phyloP scores from a whole-genome alignment of 2,888 invertebrate species.

The Epistrophe eligans region DNA sequence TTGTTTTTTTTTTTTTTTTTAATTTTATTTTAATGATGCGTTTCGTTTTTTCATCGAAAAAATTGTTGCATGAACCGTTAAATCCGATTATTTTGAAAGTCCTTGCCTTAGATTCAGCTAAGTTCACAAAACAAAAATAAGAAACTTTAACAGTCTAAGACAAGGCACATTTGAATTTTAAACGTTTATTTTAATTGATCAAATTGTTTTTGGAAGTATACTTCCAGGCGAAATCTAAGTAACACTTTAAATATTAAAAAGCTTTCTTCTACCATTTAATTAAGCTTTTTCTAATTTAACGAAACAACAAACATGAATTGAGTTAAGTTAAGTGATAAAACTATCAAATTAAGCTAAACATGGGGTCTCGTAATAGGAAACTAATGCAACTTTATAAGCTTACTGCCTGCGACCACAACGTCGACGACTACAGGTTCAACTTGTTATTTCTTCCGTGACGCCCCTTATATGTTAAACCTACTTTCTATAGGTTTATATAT shows the following conservation, averaged over 20 bases:
- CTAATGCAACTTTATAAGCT: constrained; percentile 20
- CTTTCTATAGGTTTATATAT: constrained; percentile 44
- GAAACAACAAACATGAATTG: neutral
- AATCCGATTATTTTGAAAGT: no score
- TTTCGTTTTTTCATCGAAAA: no score
- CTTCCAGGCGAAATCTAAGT: constrained; percentile 16
- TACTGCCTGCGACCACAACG: neutral
- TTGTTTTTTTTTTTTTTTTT: no score
- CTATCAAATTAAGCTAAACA: constrained; percentile 35
- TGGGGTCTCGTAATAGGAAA: neutral
- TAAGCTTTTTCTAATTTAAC: constrained; percentile 24
- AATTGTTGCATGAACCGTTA: no score
- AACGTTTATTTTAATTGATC: neutral
- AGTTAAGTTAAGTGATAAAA: neutral
- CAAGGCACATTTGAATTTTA: neutral
- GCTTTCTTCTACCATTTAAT: neutral
- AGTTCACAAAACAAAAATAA: no score
- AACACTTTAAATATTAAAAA: neutral
- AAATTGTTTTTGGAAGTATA: constrained; percentile 23
- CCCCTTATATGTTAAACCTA: constrained; percentile 51
- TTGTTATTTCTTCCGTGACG: constrained; percentile 56
- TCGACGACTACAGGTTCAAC: neutral
- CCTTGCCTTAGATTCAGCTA: no score
- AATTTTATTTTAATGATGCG: no score
- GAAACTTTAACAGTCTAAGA: no score